phyloP scores from a whole-genome alignment of 2,797 vertebrate species.

The Sylvilagus floridanus region DNA sequence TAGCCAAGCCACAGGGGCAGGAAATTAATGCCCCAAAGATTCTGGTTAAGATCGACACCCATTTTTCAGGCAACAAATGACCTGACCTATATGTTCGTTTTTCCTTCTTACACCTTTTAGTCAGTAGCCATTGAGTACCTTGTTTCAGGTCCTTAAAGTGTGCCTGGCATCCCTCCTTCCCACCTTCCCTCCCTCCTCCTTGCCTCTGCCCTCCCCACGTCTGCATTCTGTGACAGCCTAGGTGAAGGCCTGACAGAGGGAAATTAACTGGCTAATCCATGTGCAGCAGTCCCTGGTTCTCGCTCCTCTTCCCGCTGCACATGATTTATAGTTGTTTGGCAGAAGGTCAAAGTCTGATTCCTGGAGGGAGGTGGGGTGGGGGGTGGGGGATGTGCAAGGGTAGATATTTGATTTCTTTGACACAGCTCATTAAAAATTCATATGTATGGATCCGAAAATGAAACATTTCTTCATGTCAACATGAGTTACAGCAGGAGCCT shows the following conservation, averaged over 20 bases:
- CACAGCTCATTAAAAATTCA: constrained; percentile 75
- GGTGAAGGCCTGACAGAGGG: constrained; percentile 60
- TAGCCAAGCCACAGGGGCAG: not conserved
- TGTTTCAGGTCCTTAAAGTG: not conserved
- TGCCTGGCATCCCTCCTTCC: not conserved
- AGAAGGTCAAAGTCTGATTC: constrained; percentile 69
- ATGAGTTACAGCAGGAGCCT: constrained; percentile 78
- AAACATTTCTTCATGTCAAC: constrained; percentile 73
- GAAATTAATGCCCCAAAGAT: not conserved
- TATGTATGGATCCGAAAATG: constrained; percentile 75
- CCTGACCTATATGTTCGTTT: constrained; percentile 3
- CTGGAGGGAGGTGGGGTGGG: constrained; percentile 12
- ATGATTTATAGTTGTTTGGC: constrained; percentile 71
- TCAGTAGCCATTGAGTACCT: not conserved
- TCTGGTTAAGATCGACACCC: not conserved
- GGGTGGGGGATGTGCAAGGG: not conserved
- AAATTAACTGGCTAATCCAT: constrained; percentile 62
- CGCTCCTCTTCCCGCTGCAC: constrained; percentile 49
- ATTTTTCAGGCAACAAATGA: not conserved
- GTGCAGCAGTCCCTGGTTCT: not conserved
- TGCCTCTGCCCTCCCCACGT: accelerated
- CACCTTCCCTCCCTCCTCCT: too few species aligned
- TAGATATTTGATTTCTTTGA: constrained; percentile 76
- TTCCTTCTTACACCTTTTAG: not conserved
- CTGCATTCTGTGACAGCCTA: not conserved